Base-by-base conservation (phyloP, 2,797 vertebrate genomes). In the Apogon hyalosoma region DNA sequence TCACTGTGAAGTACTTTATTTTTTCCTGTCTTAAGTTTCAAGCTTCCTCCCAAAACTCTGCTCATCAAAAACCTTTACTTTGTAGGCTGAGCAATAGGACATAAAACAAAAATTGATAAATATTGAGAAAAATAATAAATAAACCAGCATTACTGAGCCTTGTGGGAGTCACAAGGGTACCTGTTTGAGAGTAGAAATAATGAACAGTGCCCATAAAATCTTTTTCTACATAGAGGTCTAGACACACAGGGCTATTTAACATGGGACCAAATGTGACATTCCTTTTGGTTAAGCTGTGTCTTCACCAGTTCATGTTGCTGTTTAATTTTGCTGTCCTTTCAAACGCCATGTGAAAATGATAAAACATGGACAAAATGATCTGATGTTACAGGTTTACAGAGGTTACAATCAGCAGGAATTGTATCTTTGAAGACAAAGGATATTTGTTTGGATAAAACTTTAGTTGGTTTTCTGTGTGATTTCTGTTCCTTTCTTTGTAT, bases 51-150 rank as follows among this genome's bases (percentile, higher is more conserved):
- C 52, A 2, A 62, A 66, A 56, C 66, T 16, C 14, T 2, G 18
- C 64, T 74, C 68, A 67, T 74, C 51, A 53, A 83, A 78, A 63
- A 71, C 47, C 39, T 80, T 87, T 90, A 63, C 47, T 88, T 90
- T 87, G 90, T 93, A 92, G 80, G 90, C 90, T 85, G 85, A 93
- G 93, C 92, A 94, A 94, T 93, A 93, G 90, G 43, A 89, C 72
- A 84, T 43, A 21, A 45, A 68, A 56, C 56, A 56, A 52, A 56
- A 53, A 54, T 65, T 31, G 18, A 60, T 51, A 39, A 15, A 11
- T 43, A 31, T 65, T 42, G 12, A 76, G 7, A 36, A 36, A 36
- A 36, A 83, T 42, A 57, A 60, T 9, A 62, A 55, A 72, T 68
- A 66, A 84, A 90, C 86, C 91, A 91, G 90, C 92, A 87, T 82